phyloP scores from a whole-genome alignment of 2,888 invertebrate species.

The Drosophila greeni region DNA sequence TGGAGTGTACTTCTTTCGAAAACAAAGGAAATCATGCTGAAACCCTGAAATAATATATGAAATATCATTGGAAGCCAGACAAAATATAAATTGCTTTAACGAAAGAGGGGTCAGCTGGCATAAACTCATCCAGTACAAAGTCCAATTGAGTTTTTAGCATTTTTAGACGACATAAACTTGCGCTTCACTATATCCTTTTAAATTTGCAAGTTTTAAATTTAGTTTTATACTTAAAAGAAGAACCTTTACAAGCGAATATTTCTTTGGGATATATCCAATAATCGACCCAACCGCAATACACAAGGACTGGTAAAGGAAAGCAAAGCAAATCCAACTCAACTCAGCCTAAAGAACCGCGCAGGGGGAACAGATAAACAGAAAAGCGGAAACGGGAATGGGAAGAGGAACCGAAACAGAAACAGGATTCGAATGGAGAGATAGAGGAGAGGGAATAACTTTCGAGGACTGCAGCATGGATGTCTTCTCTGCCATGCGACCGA shows the following conservation, averaged over 20 bases:
- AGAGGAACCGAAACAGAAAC: no score
- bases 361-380: neutral
- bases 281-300: neutral
- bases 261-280: no score
- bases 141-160: neutral
- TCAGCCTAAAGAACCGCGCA: conserved; percentile 3
- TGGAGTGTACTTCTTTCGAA: neutral
- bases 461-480: conserved; percentile 34
- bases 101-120: neutral
- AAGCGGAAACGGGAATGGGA: neutral
- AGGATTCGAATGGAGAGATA: neutral
- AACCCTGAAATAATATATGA: neutral
- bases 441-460: conserved; percentile 11
- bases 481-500: conserved; percentile 21
- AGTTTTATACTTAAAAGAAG: neutral
- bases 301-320: conserved; percentile 4
- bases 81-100: neutral
- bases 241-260: neutral
- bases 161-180: neutral
- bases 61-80: neutral
- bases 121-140: neutral
- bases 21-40: neutral
- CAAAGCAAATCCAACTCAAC: conserved; percentile 30
- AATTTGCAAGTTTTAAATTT: neutral
- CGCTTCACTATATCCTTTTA: neutral